Conservation (phyloP, 2,797 vertebrate genomes). For the Catamblyrhynchus diadema region DNA sequence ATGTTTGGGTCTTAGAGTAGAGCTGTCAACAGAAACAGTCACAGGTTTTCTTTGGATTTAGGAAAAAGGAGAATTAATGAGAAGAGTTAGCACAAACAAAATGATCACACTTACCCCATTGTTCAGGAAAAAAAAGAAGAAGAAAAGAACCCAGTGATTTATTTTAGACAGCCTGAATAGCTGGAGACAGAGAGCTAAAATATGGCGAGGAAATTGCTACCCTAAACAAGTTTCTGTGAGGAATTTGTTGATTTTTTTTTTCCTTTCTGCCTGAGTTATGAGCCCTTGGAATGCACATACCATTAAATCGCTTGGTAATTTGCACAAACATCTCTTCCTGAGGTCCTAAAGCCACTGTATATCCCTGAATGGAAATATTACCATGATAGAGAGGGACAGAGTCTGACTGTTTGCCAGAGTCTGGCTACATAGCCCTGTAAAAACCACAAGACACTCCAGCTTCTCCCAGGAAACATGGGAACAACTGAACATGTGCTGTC, state of each 20-base stretch:
- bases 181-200: slow-evolving; percentile 50
- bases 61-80: neutral
- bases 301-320: neutral
- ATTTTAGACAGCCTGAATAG: slow-evolving; percentile 35
- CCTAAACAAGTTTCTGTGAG: slow-evolving; percentile 49
- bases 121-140: neutral
- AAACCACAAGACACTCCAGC: neutral
- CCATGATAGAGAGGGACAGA: neutral
- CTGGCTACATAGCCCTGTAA: neutral
- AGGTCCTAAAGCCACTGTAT: neutral
- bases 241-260: neutral
- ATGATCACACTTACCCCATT: neutral
- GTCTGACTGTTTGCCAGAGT: neutral
- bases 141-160: slow-evolving; percentile 11
- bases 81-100: neutral
- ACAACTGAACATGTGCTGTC: neutral
- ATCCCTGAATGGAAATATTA: neutral
- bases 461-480: neutral
- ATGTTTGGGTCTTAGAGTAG: neutral
- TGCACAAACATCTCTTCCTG: neutral
- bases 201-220: slow-evolving; percentile 52
- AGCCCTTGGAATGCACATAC: slow-evolving; percentile 39
- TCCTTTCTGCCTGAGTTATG: slow-evolving; percentile 25
- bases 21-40: neutral
- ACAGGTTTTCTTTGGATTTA: neutral